Conservation (phyloP, 1,140 invertebrate species). For the Gonioctena quinquepunctata region DNA sequence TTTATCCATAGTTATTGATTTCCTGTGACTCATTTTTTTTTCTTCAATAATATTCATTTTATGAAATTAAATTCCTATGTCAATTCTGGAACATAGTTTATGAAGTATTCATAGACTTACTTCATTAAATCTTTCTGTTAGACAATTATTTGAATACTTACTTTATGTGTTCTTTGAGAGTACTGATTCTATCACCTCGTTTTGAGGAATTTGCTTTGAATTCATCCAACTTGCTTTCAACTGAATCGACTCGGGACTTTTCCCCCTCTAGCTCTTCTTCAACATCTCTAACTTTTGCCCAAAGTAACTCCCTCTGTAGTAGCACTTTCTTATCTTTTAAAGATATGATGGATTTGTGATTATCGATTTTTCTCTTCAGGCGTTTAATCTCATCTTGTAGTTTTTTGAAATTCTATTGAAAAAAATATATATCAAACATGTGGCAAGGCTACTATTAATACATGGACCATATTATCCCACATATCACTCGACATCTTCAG, state of each 20-base stretch:
- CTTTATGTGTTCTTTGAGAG: slow-evolving; percentile 11
- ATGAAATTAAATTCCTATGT: neutral
- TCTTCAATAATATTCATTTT: neutral
- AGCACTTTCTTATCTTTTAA: slow-evolving; percentile 31
- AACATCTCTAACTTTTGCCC: slow-evolving; percentile 42
- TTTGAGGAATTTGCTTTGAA: slow-evolving; percentile 15
- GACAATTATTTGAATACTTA: neutral
- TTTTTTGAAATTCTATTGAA: slow-evolving; percentile 29
- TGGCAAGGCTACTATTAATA: no score
- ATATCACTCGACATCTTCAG: no score
- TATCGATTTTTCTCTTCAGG: slow-evolving; percentile 39
- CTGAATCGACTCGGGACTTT: slow-evolving; percentile 29
- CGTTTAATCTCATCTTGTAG: slow-evolving; percentile 31
- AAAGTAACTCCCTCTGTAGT: slow-evolving; percentile 40
- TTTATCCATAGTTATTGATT: no score
- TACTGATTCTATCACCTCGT: slow-evolving; percentile 15
- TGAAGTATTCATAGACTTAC: no score
- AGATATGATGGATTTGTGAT: slow-evolving; percentile 35
- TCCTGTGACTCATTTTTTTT: no score
- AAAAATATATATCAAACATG: no score
- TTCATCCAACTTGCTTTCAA: slow-evolving; percentile 26
- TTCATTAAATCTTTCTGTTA: neutral
- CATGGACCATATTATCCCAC: no score
- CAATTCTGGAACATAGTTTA: no score
- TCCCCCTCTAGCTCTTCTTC: slow-evolving; percentile 35